Conservation (phyloP, 2,797 vertebrate genomes). For the Amblyopsis hoosieri region DNA sequence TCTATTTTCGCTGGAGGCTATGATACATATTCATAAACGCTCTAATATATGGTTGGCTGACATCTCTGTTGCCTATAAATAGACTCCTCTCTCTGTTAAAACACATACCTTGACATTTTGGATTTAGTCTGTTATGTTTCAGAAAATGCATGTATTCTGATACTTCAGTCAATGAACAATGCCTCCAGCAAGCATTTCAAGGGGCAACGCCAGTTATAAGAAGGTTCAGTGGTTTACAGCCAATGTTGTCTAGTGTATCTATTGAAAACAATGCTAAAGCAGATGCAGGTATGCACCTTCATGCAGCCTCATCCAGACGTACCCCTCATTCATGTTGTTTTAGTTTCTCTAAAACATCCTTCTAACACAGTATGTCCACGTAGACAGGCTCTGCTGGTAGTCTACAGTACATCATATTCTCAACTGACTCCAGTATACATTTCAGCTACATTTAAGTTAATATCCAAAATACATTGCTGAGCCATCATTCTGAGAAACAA, state of each 20-base stretch:
- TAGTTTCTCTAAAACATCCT: no score
- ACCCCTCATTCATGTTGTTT: no score
- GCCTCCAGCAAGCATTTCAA: not conserved
- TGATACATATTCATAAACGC: constrained; percentile 63
- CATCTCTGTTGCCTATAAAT: constrained; percentile 55
- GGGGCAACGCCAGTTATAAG: constrained; percentile 8
- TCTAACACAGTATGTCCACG: no score
- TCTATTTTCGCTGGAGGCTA: constrained; percentile 32
- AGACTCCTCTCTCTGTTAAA: constrained; percentile 31
- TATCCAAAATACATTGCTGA: no score
- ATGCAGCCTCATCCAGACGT: no score
- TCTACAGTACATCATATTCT: no score
- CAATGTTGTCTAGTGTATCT: constrained; percentile 4
- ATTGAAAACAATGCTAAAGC: constrained; percentile 4
- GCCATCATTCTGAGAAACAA: no score
- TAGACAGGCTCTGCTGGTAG: no score
- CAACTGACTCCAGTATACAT: no score
- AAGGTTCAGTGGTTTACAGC: constrained; percentile 14
- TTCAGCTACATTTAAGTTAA: no score
- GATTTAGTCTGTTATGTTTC: constrained; percentile 16
- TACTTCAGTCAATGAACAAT: not conserved
- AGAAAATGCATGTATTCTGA: constrained; percentile 19
- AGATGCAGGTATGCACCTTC: no score
- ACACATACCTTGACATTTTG: constrained; percentile 39
- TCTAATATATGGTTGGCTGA: constrained; percentile 47